phyloP scores from a whole-genome alignment of 1,140 invertebrate species.

The Nomia melanderi region DNA sequence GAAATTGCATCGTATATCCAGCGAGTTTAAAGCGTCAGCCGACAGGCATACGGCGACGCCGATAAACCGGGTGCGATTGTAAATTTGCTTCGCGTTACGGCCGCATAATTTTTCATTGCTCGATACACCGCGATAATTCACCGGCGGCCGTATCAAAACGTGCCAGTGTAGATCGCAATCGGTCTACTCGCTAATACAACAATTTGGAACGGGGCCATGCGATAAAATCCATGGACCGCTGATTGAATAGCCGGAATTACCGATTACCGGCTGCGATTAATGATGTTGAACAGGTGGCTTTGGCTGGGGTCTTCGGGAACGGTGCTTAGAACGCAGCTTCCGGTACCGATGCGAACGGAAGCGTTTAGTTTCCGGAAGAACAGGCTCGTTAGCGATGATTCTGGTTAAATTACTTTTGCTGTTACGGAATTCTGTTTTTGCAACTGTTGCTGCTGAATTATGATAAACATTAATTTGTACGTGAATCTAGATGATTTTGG shows the following conservation, averaged over 20 bases:
- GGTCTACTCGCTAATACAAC: neutral
- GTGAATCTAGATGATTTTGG: no score
- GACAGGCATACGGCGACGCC: neutral
- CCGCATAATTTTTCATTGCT: conserved; percentile 40
- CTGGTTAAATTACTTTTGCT: no score
- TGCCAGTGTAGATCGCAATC: neutral
- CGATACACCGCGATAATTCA: conserved; percentile 22
- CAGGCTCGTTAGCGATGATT: no score
- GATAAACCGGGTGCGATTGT: conserved; percentile 25
- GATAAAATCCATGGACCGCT: conserved; percentile 1
- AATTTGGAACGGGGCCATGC: neutral
- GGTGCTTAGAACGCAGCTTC: no score
- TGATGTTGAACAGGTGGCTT: neutral
- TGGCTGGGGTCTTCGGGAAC: no score
- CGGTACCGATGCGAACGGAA: no score
- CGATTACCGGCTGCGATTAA: conserved; percentile 8
- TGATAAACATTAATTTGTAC: no score
- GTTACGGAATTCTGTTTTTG: no score
- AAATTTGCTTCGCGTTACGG: conserved; percentile 8
- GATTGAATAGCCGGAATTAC: conserved; percentile 13
- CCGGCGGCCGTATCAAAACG: neutral
- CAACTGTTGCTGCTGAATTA: no score
- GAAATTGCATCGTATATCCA: conserved; percentile 15
- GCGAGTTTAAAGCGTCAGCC: neutral
- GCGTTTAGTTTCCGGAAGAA: no score